Evolutionary conservation across 1,140 invertebrate genomes (phyloP), one percentile per base, ranked within the genome.

Genomic region (Proctacanthus coquilletti): DNA sequence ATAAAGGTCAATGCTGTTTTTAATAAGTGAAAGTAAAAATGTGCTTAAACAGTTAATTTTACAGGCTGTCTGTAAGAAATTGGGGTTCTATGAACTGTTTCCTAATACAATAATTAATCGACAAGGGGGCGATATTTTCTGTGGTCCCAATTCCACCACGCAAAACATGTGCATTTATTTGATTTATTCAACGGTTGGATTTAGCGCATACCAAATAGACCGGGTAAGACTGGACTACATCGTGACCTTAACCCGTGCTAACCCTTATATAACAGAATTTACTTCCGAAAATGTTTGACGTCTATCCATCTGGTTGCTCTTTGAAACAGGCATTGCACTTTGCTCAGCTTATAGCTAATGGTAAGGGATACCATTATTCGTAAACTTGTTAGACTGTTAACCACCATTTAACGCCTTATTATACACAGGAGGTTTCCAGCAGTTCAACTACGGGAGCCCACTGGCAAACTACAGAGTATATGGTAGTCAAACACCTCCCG

Each of bases 131-230:
- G 49, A 49, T 35, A 38, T 44, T 18, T 38, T 54, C 11, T 53
- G 50, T 41, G 40, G 43, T 20, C 33, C 42, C 20, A 39, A 42
- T 13, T 37, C 44, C 37, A 47, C 47, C 40, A 48, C 49, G 39
- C 46, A 50, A 35, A 47, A 43, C 40, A 50, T 53, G 2, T 56
- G 48, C 41, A 38, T 43, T 21, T 39, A 56, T 18, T 38, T 52
- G 38, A 46, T 49, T 30, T 56, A 51, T 35, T 42, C 54, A 20
- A 45, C 48, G 29, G 54, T 57, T 39, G 54, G 54, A 41, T 57
- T 56, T 42, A 54, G 50, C 40, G 53, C 52, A 41, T 52, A 46
- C 50, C 44, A 54, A 41, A 37, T 52, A 49, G 53, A 56, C 52
- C 51, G 53, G 45, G 53, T 53, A 51, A 56, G 51, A n/a, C n/a